Percentiles rank a stretch among this genome's conserved stretches.
Conservation (phyloP, 2,113 vertebrate genomes). For the Datnioides undecimradiatus region DNA sequence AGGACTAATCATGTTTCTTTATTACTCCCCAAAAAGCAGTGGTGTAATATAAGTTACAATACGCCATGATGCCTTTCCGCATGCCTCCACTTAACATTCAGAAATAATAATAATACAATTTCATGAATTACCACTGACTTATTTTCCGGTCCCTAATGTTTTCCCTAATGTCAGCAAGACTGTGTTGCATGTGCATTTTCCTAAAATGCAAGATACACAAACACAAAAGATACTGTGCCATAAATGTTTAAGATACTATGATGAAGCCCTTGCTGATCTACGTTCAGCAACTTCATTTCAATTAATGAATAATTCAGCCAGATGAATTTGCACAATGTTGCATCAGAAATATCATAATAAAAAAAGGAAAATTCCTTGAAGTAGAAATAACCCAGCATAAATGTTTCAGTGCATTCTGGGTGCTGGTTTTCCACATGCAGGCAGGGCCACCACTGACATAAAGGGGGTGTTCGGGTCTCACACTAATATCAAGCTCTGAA, state of each 20-base stretch:
- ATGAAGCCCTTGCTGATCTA: constrained; percentile 53
- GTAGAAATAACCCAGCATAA: constrained; percentile 80
- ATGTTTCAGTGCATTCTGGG: constrained; percentile 79
- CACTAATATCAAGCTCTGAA: constrained; percentile 80
- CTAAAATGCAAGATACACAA: constrained; percentile 47
- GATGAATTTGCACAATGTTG: constrained; percentile 82
- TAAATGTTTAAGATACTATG: constrained; percentile 51
- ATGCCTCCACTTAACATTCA: constrained; percentile 59
- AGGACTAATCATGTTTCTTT: constrained; percentile 74
- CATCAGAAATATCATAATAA: constrained; percentile 83
- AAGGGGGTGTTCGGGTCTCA: constrained; percentile 62
- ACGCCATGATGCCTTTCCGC: constrained; percentile 56
- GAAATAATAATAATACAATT: constrained; percentile 62
- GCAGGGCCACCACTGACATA: constrained; percentile 59
- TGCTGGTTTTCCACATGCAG: constrained; percentile 57
- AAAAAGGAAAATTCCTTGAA: constrained; percentile 76
- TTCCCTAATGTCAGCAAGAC: constrained; percentile 43
- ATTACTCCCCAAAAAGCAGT: constrained; percentile 70
- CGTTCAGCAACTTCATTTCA: constrained; percentile 69
- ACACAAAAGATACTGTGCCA: constrained; percentile 29
- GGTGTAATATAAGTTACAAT: constrained; percentile 62
- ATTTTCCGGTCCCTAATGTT: constrained; percentile 48
- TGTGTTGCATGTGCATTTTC: constrained; percentile 24
- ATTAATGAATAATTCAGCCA: constrained; percentile 80
- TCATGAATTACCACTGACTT: constrained; percentile 56